Evolutionary conservation across 92 coral and sea anemone species (phyloP).

Genomic region (Ricordea florida): DNA sequence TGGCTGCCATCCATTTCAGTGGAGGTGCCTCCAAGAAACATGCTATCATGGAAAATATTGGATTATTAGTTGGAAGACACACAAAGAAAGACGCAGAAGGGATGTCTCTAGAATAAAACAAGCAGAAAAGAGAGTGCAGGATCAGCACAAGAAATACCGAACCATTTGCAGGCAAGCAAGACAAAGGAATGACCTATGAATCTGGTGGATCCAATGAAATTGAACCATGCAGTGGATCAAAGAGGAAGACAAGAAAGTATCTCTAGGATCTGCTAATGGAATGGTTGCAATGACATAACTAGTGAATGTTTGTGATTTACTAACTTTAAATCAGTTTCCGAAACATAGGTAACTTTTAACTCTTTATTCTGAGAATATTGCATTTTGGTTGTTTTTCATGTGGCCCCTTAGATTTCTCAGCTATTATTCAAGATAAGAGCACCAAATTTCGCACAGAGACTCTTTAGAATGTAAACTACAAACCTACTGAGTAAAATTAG

Average conservation of each 20-base stretch:
- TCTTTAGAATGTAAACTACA: neutral
- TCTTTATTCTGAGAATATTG: neutral
- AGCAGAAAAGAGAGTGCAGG: constrained; percentile 24
- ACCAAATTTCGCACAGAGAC: constrained; percentile 2
- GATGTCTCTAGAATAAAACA: constrained; percentile 21
- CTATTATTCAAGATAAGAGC: no score
- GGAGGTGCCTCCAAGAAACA: constrained; percentile 31
- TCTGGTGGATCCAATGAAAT: constrained; percentile 14
- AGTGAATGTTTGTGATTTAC: neutral
- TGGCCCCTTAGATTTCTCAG: no score
- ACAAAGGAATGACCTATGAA: constrained; percentile 22
- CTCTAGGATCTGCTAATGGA: neutral
- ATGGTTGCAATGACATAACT: neutral
- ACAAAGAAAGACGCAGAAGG: constrained; percentile 17
- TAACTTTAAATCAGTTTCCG: neutral
- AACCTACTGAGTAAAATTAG: constrained; percentile 1
- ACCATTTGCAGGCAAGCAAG: constrained; percentile 17
- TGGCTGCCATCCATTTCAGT: no score
- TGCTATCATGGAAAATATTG: constrained; percentile 16
- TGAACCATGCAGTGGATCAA: neutral
- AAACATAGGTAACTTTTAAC: neutral
- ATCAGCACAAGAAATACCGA: constrained; percentile 35
- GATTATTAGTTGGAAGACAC: constrained; percentile 19
- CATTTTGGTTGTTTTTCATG: neutral
- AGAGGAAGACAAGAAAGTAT: neutral